These are phyloP conservation scores for Montipora cactus DNA, from an alignment of 64 coral and sea anemone genomes.

Conservation along the genomic window DNA sequence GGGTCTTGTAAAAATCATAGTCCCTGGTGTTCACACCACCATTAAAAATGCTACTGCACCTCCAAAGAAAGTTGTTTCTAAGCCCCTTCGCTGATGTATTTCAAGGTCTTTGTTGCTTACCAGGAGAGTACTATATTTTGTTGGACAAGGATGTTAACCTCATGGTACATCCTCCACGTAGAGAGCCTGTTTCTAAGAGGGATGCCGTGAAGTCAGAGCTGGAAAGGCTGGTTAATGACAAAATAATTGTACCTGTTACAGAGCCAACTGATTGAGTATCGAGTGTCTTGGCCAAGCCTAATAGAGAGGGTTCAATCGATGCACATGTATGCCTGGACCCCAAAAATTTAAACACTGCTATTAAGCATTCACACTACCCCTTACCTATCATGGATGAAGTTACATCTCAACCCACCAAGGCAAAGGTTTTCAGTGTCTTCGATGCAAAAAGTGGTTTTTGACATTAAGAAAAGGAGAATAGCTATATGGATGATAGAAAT, in stretches of 20 bases:
- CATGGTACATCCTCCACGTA: neutral
- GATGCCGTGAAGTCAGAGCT: neutral
- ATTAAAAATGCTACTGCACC: constrained; percentile 35
- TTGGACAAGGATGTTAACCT: neutral
- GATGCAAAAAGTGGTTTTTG: neutral
- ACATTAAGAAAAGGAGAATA: neutral
- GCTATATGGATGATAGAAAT: constrained; percentile 26
- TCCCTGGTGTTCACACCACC: constrained; percentile 2
- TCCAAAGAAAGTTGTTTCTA: constrained; percentile 31
- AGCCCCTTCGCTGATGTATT: constrained; percentile 35
- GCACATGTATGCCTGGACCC: neutral
- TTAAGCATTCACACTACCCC: too few relatives aligned
- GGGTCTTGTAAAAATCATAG: constrained; percentile 52
- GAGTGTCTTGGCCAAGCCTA: neutral
- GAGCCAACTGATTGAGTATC: neutral
- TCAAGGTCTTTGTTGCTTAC: neutral
- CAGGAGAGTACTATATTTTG: neutral
- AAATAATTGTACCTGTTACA: constrained; percentile 6
- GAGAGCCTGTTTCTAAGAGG: neutral
- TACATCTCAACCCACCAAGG: too few relatives aligned
- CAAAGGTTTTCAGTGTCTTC: too few relatives aligned
- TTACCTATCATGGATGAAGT: too few relatives aligned
- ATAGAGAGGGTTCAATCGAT: neutral
- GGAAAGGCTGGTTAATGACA: neutral
- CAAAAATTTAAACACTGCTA: constrained; percentile 1